Conservation (phyloP, 2,113 vertebrate genomes). For the Centropristis striata region DNA sequence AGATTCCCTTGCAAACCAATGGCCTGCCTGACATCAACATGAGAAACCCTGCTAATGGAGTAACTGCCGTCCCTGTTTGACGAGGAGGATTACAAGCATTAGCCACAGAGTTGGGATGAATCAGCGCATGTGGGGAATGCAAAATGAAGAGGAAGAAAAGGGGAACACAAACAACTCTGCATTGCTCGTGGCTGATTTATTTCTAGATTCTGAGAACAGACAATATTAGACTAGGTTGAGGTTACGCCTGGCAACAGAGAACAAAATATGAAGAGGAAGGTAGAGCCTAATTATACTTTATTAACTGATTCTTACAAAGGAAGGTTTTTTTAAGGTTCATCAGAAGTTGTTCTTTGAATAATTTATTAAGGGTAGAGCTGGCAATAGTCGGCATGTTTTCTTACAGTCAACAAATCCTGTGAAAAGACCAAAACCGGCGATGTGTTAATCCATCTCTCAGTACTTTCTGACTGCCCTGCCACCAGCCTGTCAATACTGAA, state of each 20-base stretch:
- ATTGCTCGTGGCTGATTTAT: slow-evolving; percentile 63
- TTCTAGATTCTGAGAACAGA: slow-evolving; percentile 49
- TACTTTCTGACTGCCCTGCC: neutral
- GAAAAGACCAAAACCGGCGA: slow-evolving; percentile 6
- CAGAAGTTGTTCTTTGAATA: slow-evolving; percentile 17
- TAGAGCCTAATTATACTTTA: neutral
- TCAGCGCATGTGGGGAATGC: slow-evolving; percentile 60
- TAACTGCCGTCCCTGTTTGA: slow-evolving; percentile 65
- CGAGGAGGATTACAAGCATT: slow-evolving; percentile 69
- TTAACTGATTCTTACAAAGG: slow-evolving; percentile 17
- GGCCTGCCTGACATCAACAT: slow-evolving; percentile 74
- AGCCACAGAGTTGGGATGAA: slow-evolving; percentile 56
- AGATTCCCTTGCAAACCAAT: slow-evolving; percentile 71
- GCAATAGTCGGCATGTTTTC: neutral
- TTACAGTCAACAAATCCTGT: neutral
- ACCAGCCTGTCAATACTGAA: neutral
- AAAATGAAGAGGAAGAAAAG: slow-evolving; percentile 47
- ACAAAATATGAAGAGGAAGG: slow-evolving; percentile 26
- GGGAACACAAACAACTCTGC: slow-evolving; percentile 45
- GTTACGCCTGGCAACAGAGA: slow-evolving; percentile 37
- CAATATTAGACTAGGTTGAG: slow-evolving; percentile 40
- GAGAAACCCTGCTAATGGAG: slow-evolving; percentile 76
- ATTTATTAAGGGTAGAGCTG: slow-evolving; percentile 6
- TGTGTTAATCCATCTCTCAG: neutral
- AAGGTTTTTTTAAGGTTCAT: slow-evolving; percentile 16